Percentiles rank a stretch among this genome's conserved stretches.
Conservation (phyloP, 1,140 invertebrate species). For the Coptotermes formosanus region DNA sequence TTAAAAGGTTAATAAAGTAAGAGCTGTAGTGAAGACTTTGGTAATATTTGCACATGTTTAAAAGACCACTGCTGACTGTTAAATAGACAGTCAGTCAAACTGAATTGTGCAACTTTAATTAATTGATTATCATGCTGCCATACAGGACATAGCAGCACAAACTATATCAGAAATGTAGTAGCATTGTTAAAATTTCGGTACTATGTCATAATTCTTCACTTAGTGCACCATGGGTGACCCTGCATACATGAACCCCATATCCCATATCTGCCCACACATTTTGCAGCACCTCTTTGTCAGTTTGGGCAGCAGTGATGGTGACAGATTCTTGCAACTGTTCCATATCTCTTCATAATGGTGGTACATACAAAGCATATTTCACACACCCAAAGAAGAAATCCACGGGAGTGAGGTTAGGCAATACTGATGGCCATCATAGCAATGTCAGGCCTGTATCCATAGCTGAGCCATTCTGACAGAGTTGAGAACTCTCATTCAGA, state of each 20-base stretch:
- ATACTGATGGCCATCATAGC: background rate
- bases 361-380: background rate
- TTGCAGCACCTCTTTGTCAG: background rate
- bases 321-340: background rate
- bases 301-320: background rate
- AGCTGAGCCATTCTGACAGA: background rate
- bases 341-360: background rate
- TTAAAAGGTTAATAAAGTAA: too few relatives aligned
- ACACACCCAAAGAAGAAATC: background rate
- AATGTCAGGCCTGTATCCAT: background rate
- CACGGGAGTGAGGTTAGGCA: background rate
- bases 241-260: background rate
- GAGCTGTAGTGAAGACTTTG: too few relatives aligned
- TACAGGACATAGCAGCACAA: too few relatives aligned
- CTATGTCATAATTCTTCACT: background rate
- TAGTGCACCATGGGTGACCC: constrained; percentile 4
- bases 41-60: too few relatives aligned
- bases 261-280: background rate
- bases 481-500: background rate
- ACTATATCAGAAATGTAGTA: too few relatives aligned
- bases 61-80: too few relatives aligned
- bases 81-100: too few relatives aligned
- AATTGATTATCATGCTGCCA: too few relatives aligned
- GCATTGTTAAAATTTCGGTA: too few relatives aligned
- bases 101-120: too few relatives aligned